These are phyloP conservation scores for Eurystomus glaucurus DNA, from an alignment of 2,797 vertebrate genomes.

Conservation along the genomic window DNA sequence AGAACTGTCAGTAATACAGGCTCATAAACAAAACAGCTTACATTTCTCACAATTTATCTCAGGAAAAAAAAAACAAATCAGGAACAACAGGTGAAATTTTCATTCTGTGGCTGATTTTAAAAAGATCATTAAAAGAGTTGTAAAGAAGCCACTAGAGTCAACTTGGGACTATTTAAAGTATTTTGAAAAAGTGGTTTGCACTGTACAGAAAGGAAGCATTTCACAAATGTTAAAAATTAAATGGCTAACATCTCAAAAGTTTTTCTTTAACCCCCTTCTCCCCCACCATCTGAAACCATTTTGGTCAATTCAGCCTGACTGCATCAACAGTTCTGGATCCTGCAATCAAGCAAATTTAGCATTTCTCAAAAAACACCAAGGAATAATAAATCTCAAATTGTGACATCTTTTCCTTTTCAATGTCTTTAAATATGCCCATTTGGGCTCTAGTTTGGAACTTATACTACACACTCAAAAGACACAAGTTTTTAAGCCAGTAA, in stretches of 20 bases:
- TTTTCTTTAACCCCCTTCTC: not conserved
- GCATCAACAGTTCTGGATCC: not conserved
- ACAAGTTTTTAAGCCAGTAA: not conserved
- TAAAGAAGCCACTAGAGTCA: not conserved
- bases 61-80: too few relatives aligned
- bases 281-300: not conserved
- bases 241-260: fast-evolving
- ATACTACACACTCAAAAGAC: not conserved
- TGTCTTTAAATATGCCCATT: not conserved
- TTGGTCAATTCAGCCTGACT: not conserved
- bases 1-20: not conserved
- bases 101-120: not conserved
- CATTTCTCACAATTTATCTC: not conserved
- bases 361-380: not conserved
- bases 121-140: fast-evolving
- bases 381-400: not conserved
- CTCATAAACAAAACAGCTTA: not conserved
- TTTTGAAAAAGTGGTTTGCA: not conserved
- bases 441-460: not conserved
- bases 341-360: not conserved
- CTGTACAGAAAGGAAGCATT: not conserved
- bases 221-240: not conserved
- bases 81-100: not conserved
- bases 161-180: not conserved
- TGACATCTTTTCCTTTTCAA: not conserved